A percentile compares a stretch with the other conserved stretches of the same genome.
These are phyloP conservation scores for Tinamus guttatus DNA, from an alignment of 2,113 vertebrate genomes.

Conservation along the genomic window DNA sequence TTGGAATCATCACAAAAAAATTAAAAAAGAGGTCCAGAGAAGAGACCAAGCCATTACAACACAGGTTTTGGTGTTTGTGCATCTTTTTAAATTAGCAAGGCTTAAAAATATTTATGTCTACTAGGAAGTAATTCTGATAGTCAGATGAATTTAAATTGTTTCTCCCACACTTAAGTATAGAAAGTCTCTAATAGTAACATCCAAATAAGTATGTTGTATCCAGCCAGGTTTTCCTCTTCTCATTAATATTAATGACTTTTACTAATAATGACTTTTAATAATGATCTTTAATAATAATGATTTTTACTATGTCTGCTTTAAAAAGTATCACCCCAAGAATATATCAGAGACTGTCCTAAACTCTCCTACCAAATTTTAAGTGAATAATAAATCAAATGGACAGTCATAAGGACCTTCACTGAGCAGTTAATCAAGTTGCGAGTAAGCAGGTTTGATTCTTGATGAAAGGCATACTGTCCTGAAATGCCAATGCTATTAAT, in stretches of 20 bases:
- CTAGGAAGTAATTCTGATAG: neutral
- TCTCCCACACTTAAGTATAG: neutral
- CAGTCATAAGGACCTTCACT: neutral
- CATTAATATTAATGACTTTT: neutral
- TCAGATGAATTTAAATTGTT: neutral
- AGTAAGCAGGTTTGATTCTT: neutral
- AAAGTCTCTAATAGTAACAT: neutral
- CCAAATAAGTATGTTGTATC: neutral
- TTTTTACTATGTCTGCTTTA: neutral
- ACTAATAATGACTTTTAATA: too few species aligned
- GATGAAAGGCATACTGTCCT: neutral
- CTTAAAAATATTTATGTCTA: neutral
- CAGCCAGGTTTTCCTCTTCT: neutral
- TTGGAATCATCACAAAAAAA: neutral
- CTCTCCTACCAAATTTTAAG: neutral
- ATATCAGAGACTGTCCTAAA: neutral
- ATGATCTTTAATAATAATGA: neutral
- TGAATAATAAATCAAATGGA: neutral
- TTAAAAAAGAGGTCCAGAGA: neutral
- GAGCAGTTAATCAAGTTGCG: neutral
- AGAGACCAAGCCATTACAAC: fast-evolving
- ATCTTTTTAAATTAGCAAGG: neutral
- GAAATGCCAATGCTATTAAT: neutral
- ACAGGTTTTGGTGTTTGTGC: neutral
- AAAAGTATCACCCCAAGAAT: neutral